Evolutionary conservation across 2,888 invertebrate species (phyloP), one percentile per base, ranked within the genome.

Genomic region (Apamea sordens): DNA sequence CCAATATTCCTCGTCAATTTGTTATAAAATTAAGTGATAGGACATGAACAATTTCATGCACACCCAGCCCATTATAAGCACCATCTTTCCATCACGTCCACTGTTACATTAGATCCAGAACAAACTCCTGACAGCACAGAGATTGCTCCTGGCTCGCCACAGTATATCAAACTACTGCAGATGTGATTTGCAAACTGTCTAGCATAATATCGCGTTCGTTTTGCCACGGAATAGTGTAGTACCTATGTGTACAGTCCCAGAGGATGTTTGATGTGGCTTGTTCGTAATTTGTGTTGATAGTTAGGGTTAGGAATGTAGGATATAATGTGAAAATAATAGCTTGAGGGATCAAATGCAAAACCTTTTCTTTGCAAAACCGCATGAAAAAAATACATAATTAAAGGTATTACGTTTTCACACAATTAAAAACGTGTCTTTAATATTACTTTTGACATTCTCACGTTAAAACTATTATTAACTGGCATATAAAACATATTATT

Each of bases 141-240:
- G 28, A 85, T 84, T 73, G 76, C 72, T 75, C 47, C 56, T 44
- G 32, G 32, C 70, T 53, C n/a, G 1, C 71, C 41, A n/a, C 50
- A 32, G 32, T 59, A 65, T 69, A 75, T 65, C 73, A 79, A 84
- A 84, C 82, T 53, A 41, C 59, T 79, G 67, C 67, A 74, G 50
- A 80, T 71, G 68, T 85, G 76, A 84, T 84, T 84, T 84, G 71
- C 76, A 64, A 83, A 67, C 81, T 84, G 85, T 85, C 85, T 64
- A 50, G 59, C 71, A 59, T 68, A 67, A 81, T 85, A 81, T 71
- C 28, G 28, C 50, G 56, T 74, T 71, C 76, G 53, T 85, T 81
- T 81, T 76, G 70, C 73, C 44, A 71, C 73, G 8, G 71, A 73
- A 73, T 76, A 67, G 5, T 41, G 15, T 61, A 80, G 63, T 73